phyloP scores from a whole-genome alignment of 2,797 vertebrate genomes.

The Danio jaintianensis region DNA sequence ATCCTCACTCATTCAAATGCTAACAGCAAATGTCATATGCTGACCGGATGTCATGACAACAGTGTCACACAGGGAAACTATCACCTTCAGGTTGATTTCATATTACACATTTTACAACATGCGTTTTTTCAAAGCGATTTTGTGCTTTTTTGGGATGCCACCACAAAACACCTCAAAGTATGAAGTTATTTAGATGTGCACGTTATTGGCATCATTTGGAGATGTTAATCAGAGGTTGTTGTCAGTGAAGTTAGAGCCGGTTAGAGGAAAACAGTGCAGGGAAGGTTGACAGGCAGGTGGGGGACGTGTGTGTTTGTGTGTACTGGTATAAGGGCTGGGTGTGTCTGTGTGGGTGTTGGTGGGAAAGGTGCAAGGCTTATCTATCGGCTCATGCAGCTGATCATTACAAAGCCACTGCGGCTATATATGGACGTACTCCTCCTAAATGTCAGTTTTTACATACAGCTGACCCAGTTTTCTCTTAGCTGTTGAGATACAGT shows the following conservation, averaged over 20 bases:
- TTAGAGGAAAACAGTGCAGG: slow-evolving; percentile 12
- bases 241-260: background rate
- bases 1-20: no score
- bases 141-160: no score
- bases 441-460: slow-evolving; percentile 53
- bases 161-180: no score
- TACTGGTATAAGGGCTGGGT: slow-evolving; percentile 36
- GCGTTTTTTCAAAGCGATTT: no score
- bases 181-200: background rate
- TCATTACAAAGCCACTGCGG: slow-evolving; percentile 52
- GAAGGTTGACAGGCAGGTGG: slow-evolving; percentile 26
- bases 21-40: no score
- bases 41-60: no score
- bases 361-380: slow-evolving; percentile 53
- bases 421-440: slow-evolving; percentile 60
- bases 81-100: no score
- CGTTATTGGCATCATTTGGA: slow-evolving; percentile 3
- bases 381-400: slow-evolving; percentile 65
- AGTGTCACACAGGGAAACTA: no score
- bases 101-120: no score
- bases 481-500: slow-evolving; percentile 28
- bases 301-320: background rate
- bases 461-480: slow-evolving; percentile 45
- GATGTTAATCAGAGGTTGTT: slow-evolving; percentile 23
- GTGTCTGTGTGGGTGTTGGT: slow-evolving; percentile 52